Evolutionary conservation across 2,113 vertebrate genomes (phyloP), one percentile per base, ranked within the genome.

Genomic region (Orycteropus afer): DNA sequence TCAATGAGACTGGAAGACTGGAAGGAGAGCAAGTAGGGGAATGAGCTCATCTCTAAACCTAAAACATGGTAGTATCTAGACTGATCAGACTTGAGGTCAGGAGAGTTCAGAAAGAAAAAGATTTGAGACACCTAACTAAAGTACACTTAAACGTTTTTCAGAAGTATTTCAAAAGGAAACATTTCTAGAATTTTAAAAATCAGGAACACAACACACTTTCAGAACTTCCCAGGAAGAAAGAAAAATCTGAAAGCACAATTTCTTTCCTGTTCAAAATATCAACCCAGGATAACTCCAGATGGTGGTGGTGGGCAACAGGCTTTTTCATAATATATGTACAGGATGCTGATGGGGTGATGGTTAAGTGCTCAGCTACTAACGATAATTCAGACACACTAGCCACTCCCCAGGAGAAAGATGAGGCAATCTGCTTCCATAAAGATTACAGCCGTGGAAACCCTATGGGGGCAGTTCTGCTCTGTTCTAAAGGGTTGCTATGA

Each of bases 111-210:
- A 47, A 95, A 92, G 14, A 84, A 87, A 90, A 91, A 67, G 18
- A 91, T 69, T 85, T 69, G 85, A 89, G 8, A 55, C 42, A 67
- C 13, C n/a, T 49, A 63, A 63, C 61, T 13, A 61, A 90, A n/a
- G 5, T 73, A 83, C 13, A 22, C 55, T 37, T 61, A 53, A 27
- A n/a, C 91, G 81, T 51, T 88, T 94, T 13, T 89, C 27, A 93
- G 77, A 88, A 92, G 71, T 95, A 94, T 79, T 94, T 93, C n/a
- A 88, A 79, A 90, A 85, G 49, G 57, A 93, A 79, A 74, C 61
- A 80, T 23, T 74, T 59, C n/a, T 34, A 40, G 82, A 92, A 93
- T 67, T 79, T 59, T 65, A 32, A 90, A 96, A 95, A 80, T 90
- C 32, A n/a, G 78, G 94, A 86, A 89, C 27, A 82, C 29, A 63